These are phyloP conservation scores for Maniola hyperantus DNA, from an alignment of 2,888 invertebrate species.

Conservation along the genomic window DNA sequence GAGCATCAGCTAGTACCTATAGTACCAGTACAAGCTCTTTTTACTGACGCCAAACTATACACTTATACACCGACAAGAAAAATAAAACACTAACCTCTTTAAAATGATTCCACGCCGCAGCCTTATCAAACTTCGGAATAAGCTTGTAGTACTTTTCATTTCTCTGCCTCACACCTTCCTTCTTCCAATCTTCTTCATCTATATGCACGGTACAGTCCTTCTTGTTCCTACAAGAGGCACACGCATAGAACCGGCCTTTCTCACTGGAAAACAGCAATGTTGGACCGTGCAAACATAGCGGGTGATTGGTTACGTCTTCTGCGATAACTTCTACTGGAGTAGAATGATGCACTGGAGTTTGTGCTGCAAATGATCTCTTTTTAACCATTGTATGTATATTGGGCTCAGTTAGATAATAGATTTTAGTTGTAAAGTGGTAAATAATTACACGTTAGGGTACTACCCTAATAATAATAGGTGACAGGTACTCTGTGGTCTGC, in stretches of 20 bases:
- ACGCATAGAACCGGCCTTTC: slow-evolving; percentile 87
- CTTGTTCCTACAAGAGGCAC: slow-evolving; percentile 91
- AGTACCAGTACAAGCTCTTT: too few relatives aligned
- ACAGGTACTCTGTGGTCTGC: too few relatives aligned
- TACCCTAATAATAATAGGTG: too few relatives aligned
- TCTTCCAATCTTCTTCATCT: slow-evolving; percentile 78
- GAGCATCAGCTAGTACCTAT: too few relatives aligned
- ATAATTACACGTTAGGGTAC: too few relatives aligned
- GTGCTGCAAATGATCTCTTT: slow-evolving; percentile 60
- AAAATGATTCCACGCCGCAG: slow-evolving; percentile 74
- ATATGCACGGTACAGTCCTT: slow-evolving; percentile 89
- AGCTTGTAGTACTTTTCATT: slow-evolving; percentile 73
- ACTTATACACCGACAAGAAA: too few relatives aligned
- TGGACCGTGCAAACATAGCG: slow-evolving; percentile 89
- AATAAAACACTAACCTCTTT: slow-evolving; percentile 70
- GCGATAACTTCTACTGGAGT: slow-evolving; percentile 77
- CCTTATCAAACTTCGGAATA: slow-evolving; percentile 78
- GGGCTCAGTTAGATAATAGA: background rate
- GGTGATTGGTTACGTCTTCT: slow-evolving; percentile 84
- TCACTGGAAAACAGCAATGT: slow-evolving; percentile 86
- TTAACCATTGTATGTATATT: slow-evolving; percentile 56
- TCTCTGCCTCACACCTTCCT: slow-evolving; percentile 70
- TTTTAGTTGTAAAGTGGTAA: too few relatives aligned
- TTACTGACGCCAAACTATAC: too few relatives aligned
- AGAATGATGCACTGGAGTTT: slow-evolving; percentile 46